These are phyloP conservation scores for Proteles cristata DNA, from an alignment of 2,113 vertebrate genomes.

Conservation along the genomic window DNA sequence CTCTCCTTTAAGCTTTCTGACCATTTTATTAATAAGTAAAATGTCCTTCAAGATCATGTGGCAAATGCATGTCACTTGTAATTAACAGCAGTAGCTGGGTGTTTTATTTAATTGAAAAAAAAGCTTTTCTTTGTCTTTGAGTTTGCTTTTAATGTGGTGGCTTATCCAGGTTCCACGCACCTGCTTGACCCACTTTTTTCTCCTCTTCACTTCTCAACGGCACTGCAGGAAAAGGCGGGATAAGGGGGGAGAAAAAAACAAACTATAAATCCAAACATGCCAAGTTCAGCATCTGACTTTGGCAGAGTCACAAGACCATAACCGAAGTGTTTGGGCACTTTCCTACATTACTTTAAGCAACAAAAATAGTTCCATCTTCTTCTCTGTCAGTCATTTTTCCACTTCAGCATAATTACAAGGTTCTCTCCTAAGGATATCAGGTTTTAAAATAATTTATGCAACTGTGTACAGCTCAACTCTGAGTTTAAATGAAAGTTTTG, in stretches of 20 bases:
- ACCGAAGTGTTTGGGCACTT: slow-evolving; percentile 30
- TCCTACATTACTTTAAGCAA: slow-evolving; percentile 67
- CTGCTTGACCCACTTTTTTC: slow-evolving; percentile 26
- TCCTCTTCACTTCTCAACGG: neutral
- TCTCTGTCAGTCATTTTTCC: slow-evolving; percentile 69
- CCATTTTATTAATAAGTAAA: neutral
- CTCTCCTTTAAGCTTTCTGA: too few species aligned
- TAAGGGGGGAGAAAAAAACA: neutral
- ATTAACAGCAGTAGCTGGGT: neutral
- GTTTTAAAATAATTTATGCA: slow-evolving; percentile 77
- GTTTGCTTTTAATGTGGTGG: neutral
- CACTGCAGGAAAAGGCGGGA: neutral
- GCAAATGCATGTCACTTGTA: neutral
- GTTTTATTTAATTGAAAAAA: neutral
- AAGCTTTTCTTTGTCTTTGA: neutral
- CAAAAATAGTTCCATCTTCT: slow-evolving; percentile 49
- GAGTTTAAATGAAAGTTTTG: slow-evolving; percentile 74
- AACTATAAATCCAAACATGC: neutral
- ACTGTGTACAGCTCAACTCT: slow-evolving; percentile 51
- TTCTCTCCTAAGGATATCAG: slow-evolving; percentile 60
- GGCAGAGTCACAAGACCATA: slow-evolving; percentile 56
- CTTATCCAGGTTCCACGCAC: neutral
- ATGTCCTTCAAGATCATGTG: neutral
- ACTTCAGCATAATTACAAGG: slow-evolving; percentile 49
- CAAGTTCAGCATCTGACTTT: slow-evolving; percentile 51